Base-by-base conservation (phyloP, 2,888 invertebrate species). In the Luperina nickerlii region DNA sequence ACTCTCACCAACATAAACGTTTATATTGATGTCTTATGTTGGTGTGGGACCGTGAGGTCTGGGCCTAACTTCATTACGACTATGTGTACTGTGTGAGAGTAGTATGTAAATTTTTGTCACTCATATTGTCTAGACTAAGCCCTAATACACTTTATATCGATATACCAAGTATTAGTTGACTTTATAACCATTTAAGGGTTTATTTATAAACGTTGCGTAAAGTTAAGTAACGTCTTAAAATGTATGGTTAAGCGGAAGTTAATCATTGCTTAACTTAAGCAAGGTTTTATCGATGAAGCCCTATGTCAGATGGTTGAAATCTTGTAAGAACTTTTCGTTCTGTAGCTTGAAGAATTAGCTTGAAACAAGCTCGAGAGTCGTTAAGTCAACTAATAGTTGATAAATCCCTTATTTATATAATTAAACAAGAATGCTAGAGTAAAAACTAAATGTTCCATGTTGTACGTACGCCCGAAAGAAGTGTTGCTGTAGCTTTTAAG, bases 401-500 rank as follows among this genome's bases (percentile, higher is more conserved):
- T 54, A 32, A 63, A 72, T 78, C 70, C 75, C 51, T 72, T 82
- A 85, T 82, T 87, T 77, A 81, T 82, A 85, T 79, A 76, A 83
- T 85, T 84, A 66, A 84, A 85, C 38, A 83, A 83, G 84, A 83
- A 89, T 84, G 89, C 88, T 90, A 87, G 88, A 86, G 54, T 80
- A 82, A 83, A 86, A 76, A 82, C 76, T 92, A 87, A 92, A 93
- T 92, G 92, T 93, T 94, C 91, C 92, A 91, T 94, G 93, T 94
- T 92, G 92, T 95, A 91, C 90, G 92, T 92, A 91, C 87, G 92
- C 92, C 91, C 89, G 88, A 90, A 83, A 88, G 85, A 86, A 88
- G 90, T 92, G 92, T 93, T 91, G 92, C 91, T 90, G 85, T 93
- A 93, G 92, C 84, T 89, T 89, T 77, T 94, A 94, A 93, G 92